Evolutionary conservation across 2,888 invertebrate genomes (phyloP), one percentile per base, ranked within the genome.

Genomic region (Hipparchia sbordonii): DNA sequence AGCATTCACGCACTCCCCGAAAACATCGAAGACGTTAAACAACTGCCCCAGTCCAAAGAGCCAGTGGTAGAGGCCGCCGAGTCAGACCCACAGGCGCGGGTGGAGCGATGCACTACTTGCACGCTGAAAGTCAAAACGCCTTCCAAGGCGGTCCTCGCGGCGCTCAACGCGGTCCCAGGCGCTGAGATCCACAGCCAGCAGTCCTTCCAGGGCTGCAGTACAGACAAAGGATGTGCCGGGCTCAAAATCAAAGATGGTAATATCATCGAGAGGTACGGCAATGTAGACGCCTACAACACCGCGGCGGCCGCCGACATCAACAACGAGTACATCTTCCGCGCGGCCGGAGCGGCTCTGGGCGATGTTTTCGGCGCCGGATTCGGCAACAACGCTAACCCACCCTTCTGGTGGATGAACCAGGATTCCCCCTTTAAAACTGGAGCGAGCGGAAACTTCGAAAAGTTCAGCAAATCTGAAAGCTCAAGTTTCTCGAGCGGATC

Each of bases 391-490:
- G 84, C 83, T 3, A 86, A 86, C n/a, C 87, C 85, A 13, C 93
- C 93, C 0, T 95, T 93, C 84, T 95, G 95, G 95, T 95, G 95
- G 95, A 94, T 95, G 91, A 91, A 91, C 74, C 87, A 94, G 46
- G 88, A 95, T 77, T 95, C 95, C 0, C 95, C 95, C 0, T 94
- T 96, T 83, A 95, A 95, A 79, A 86, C 80, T 2, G 82, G 79
- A 5, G 85, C 62, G 6, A 61, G 86, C 39, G 87, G 84, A 0
- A 85, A 81, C 69, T 89, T 85, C 7, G 87, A 89, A 72, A 93
- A 92, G 71, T 89, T 86, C 81, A 90, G 87, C 80, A 88, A 92
- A 71, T 85, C 85, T 2, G 83, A 86, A 0, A 89, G 87, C 70
- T 86, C 89, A 3, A 84, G 87, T 23, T 88, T 82, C 6, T 80